phyloP scores from a whole-genome alignment of 1,140 invertebrate species.

The Cotesia vestalis region DNA sequence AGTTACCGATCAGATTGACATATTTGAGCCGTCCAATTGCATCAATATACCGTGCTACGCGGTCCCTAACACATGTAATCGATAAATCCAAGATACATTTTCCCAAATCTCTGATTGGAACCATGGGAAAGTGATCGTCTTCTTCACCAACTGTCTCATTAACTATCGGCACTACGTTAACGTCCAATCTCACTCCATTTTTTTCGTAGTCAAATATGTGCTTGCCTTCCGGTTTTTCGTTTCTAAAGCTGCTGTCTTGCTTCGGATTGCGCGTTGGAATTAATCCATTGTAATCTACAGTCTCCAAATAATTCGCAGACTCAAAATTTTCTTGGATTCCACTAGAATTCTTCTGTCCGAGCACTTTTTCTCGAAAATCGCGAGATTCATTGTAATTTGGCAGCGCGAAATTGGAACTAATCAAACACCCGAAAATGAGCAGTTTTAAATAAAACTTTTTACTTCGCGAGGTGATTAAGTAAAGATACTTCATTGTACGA shows the following conservation, averaged over 20 bases:
- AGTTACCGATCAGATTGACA: slow-evolving; percentile 65
- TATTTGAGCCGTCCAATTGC: slow-evolving; percentile 63
- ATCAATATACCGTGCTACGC: slow-evolving; percentile 65
- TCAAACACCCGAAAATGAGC: slow-evolving; percentile 13
- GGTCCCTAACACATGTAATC: slow-evolving; percentile 64
- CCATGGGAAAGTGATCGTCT: slow-evolving; percentile 53
- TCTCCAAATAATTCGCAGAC: too few species aligned
- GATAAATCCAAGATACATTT: slow-evolving; percentile 63
- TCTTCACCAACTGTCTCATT: slow-evolving; percentile 39
- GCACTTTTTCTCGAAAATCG: neutral
- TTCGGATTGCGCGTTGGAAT: too few species aligned
- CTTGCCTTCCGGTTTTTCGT: slow-evolving; percentile 37
- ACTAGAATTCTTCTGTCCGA: too few species aligned
- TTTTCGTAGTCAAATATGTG: slow-evolving; percentile 54
- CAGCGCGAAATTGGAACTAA: slow-evolving; percentile 12
- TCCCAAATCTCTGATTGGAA: slow-evolving; percentile 56
- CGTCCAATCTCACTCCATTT: slow-evolving; percentile 55
- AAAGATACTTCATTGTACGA: neutral
- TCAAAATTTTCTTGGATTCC: too few species aligned
- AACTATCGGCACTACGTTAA: slow-evolving; percentile 48
- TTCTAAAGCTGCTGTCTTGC: too few species aligned
- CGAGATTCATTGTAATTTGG: neutral
- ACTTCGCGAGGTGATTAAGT: neutral
- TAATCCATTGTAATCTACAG: too few species aligned
- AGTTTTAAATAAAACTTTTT: neutral